These are phyloP conservation scores for Astropecten irregularis DNA, from an alignment of 53 echinoderm and acorn worm genomes.

Conservation along the genomic window DNA sequence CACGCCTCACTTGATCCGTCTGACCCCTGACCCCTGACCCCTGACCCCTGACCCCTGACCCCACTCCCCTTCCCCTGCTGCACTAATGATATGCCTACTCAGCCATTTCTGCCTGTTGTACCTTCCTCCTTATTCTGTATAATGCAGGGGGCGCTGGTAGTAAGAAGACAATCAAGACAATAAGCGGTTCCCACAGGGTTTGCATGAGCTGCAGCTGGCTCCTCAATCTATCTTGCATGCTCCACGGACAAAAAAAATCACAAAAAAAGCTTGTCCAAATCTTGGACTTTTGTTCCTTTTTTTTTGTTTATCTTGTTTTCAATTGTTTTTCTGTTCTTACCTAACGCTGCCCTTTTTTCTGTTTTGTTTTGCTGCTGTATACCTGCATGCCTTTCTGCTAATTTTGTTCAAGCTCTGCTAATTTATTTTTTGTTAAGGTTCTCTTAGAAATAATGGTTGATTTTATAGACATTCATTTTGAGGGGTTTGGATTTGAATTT, in stretches of 20 bases:
- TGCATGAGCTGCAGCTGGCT: constrained; percentile 77
- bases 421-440: too few species aligned
- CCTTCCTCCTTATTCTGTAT: constrained; percentile 42
- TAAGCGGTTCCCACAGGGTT: constrained; percentile 99
- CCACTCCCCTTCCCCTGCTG: background rate
- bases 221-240: constrained; percentile 29
- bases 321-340: too few species aligned
- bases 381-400: too few species aligned
- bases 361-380: too few species aligned
- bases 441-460: too few species aligned
- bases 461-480: too few species aligned
- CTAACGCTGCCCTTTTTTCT: too few species aligned
- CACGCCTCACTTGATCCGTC: too few species aligned
- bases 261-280: background rate
- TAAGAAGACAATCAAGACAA: constrained; percentile 95
- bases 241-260: background rate
- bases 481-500: too few species aligned
- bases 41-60: too few species aligned
- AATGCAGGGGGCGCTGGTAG: constrained; percentile 56
- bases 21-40: too few species aligned
- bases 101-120: constrained; percentile 31
- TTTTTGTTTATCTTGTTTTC: background rate
- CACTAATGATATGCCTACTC: constrained; percentile 7
- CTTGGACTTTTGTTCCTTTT: background rate
- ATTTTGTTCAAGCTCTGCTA: too few species aligned